Conservation (phyloP, 2,888 invertebrate species). For the Siphlonurus alternatus region DNA sequence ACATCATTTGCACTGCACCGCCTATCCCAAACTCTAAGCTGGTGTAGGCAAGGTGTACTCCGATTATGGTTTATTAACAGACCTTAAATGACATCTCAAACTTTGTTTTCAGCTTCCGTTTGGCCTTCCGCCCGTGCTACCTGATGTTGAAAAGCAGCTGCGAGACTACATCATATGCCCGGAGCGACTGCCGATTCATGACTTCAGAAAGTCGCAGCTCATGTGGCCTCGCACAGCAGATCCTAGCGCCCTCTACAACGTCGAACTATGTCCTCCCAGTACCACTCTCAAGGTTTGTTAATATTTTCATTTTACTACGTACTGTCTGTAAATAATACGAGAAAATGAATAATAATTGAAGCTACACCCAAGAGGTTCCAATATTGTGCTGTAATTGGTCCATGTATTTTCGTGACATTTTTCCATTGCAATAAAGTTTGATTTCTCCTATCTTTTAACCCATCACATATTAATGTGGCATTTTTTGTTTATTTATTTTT, state of each 20-base stretch:
- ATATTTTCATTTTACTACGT: background rate
- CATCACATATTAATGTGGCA: no score
- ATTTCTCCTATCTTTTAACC: no score
- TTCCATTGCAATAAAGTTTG: no score
- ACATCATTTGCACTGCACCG: background rate
- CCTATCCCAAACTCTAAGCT: background rate
- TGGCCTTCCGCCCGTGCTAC: slow-evolving; percentile 44
- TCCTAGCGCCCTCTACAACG: slow-evolving; percentile 32
- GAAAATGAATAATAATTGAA: background rate
- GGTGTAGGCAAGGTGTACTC: background rate
- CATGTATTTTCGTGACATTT: background rate
- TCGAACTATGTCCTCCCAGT: slow-evolving; percentile 31
- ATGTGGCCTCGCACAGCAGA: slow-evolving; percentile 42
- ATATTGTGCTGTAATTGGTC: background rate
- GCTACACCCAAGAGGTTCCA: no score
- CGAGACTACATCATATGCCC: slow-evolving; percentile 47
- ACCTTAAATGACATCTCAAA: background rate
- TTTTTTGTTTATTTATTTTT: no score
- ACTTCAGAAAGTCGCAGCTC: slow-evolving; percentile 46
- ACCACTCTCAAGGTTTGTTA: slow-evolving; percentile 32
- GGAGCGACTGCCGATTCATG: slow-evolving; percentile 54
- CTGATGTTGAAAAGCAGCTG: slow-evolving; percentile 43
- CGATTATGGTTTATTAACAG: background rate
- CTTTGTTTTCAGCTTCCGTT: slow-evolving; percentile 24
- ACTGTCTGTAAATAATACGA: background rate